Percentiles rank a stretch among this genome's conserved stretches.
Evolutionary conservation across 92 coral and sea anemone species (phyloP).

Genomic region (Epizoanthus stellaris): DNA sequence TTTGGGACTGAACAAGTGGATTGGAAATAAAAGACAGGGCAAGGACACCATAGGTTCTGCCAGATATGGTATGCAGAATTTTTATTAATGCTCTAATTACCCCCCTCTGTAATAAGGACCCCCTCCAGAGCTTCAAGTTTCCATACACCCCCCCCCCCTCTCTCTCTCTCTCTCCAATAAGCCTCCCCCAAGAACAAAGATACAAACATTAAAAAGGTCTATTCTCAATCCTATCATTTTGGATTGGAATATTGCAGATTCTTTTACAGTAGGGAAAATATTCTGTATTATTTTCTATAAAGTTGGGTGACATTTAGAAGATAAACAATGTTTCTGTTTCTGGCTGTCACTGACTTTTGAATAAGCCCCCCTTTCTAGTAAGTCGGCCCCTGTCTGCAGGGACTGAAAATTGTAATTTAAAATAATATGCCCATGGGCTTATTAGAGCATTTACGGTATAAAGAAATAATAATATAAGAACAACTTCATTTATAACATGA

Average conservation of each 20-base stretch:
- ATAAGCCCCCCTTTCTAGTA: slow-evolving; percentile 35
- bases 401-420: slow-evolving; percentile 17
- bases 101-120: slow-evolving; percentile 37
- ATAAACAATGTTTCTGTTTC: slow-evolving; percentile 30
- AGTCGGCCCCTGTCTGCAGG: slow-evolving; percentile 37
- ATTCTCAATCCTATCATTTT: not conserved
- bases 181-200: slow-evolving; percentile 32
- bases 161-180: too few relatives aligned
- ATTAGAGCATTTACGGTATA: too few relatives aligned
- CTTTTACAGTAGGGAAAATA: slow-evolving; percentile 34
- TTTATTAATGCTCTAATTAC: slow-evolving; percentile 23
- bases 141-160: too few relatives aligned
- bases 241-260: slow-evolving; percentile 23
- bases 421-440: slow-evolving; percentile 23
- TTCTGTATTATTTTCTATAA: slow-evolving; percentile 35
- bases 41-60: slow-evolving; percentile 26
- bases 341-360: slow-evolving; percentile 27
- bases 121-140: slow-evolving; percentile 26
- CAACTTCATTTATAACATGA: too few relatives aligned
- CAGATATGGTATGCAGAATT: slow-evolving; percentile 30
- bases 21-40: slow-evolving; percentile 7
- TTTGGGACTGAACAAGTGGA: slow-evolving; percentile 7
- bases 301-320: slow-evolving; percentile 25
- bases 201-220: slow-evolving; percentile 27
- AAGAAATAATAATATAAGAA: too few relatives aligned